phyloP scores from a whole-genome alignment of 2,113 vertebrate genomes.

The Pagrus major region DNA sequence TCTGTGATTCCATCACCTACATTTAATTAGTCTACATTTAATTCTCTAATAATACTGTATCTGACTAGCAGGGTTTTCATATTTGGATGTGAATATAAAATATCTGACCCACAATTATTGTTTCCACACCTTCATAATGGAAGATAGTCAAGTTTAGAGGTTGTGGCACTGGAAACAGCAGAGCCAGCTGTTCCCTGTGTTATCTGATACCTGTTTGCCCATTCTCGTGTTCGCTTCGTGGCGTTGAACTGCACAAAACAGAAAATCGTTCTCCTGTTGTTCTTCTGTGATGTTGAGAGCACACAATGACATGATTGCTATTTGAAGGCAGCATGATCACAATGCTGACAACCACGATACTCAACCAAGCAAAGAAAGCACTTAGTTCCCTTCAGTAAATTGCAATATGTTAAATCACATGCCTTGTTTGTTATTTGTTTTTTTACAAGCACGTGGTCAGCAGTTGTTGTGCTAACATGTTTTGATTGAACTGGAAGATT shows the following conservation, averaged over 20 bases:
- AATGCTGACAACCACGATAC: not conserved
- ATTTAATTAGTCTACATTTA: not conserved
- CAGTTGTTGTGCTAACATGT: not conserved
- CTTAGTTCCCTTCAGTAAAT: not conserved
- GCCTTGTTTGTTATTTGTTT: not conserved
- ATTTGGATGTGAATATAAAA: too few species aligned
- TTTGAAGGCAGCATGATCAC: conserved; percentile 13
- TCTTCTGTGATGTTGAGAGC: not conserved
- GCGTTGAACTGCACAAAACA: not conserved
- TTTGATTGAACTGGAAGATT: conserved; percentile 19
- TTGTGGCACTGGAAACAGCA: not conserved
- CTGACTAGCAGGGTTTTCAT: not conserved
- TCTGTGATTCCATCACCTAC: not conserved
- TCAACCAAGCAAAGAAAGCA: not conserved
- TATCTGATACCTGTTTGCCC: not conserved
- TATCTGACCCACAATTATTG: not conserved
- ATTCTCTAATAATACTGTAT: not conserved
- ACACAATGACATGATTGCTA: not conserved
- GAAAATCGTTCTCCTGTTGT: not conserved
- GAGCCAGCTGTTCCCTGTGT: too few species aligned
- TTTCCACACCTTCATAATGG: not conserved
- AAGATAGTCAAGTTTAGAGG: not conserved
- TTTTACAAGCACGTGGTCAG: not conserved
- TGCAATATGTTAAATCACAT: not conserved
- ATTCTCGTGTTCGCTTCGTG: not conserved